A percentile compares a stretch with the other conserved stretches of the same genome.
Conservation (phyloP, 2,888 invertebrate species). For the Cyclophora punctaria region DNA sequence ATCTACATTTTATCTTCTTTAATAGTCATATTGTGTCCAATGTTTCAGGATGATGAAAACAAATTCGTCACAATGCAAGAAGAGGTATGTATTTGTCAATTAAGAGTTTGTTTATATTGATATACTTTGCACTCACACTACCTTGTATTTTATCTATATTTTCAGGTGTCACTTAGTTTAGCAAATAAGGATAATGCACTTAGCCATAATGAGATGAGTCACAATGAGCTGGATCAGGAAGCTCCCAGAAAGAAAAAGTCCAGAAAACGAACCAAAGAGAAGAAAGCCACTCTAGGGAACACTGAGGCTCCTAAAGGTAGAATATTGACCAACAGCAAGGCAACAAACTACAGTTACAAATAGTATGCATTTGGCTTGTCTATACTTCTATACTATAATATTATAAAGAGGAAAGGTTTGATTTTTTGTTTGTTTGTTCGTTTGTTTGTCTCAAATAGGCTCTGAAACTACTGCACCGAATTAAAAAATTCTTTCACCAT, state of each 20-base stretch:
- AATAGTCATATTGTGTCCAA: not conserved
- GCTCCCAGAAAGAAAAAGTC: slow-evolving; percentile 45
- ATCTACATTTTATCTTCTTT: not conserved
- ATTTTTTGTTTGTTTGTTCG: too few relatives aligned
- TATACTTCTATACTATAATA: too few relatives aligned
- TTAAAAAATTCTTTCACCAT: too few relatives aligned
- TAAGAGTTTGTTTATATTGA: too few relatives aligned
- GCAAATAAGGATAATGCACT: slow-evolving; percentile 2
- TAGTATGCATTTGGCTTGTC: too few relatives aligned
- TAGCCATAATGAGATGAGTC: slow-evolving; percentile 57
- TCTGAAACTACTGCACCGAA: too few relatives aligned
- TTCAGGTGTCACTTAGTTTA: not conserved
- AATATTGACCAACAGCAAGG: too few relatives aligned
- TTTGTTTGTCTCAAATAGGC: too few relatives aligned
- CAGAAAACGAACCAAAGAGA: slow-evolving; percentile 49
- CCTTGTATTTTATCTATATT: not conserved
- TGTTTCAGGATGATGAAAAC: slow-evolving; percentile 29
- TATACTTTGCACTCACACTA: too few relatives aligned
- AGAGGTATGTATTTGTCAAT: slow-evolving; percentile 31
- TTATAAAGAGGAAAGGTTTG: too few relatives aligned
- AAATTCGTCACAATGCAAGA: slow-evolving; percentile 43
- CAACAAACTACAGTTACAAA: too few relatives aligned
- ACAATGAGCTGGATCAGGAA: slow-evolving; percentile 43
- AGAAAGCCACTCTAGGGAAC: slow-evolving; percentile 41
- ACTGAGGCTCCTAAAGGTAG: slow-evolving; percentile 50